A percentile compares a stretch with the other conserved stretches of the same genome.
Conservation (phyloP, 2,888 invertebrate genomes). For the Xylophagus ater region DNA sequence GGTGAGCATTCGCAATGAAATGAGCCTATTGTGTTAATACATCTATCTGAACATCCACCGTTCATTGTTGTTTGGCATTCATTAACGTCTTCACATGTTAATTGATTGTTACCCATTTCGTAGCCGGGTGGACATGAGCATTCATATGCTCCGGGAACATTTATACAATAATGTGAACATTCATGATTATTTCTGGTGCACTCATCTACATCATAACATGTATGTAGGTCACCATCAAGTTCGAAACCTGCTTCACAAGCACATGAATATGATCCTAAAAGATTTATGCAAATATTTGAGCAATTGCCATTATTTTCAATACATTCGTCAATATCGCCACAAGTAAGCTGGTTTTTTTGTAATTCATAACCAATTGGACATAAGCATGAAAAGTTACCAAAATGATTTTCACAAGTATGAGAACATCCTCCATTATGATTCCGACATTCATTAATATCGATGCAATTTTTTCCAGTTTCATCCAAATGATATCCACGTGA, state of each 20-base stretch:
- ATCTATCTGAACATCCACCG: constrained; percentile 31
- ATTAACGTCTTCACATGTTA: constrained; percentile 29
- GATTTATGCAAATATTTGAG: constrained; percentile 46
- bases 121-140: constrained; percentile 47
- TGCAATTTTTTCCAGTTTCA: constrained; percentile 35
- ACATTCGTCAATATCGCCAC: constrained; percentile 49
- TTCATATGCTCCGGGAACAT: constrained; percentile 44
- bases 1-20: constrained; percentile 44
- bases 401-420: constrained; percentile 43
- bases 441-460: constrained; percentile 44
- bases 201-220: constrained; percentile 41
- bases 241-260: constrained; percentile 42
- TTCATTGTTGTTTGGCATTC: constrained; percentile 30
- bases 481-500: constrained; percentile 44
- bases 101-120: constrained; percentile 28
- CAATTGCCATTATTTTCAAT: constrained; percentile 43
- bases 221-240: constrained; percentile 29
- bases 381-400: constrained; percentile 42
- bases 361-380: constrained; percentile 40
- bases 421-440: constrained; percentile 48
- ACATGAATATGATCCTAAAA: constrained; percentile 44
- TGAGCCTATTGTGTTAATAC: constrained; percentile 40
- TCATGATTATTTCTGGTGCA: constrained; percentile 34
- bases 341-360: constrained; percentile 28
- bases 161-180: constrained; percentile 45